A percentile compares a stretch with the other conserved stretches of the same genome.
phyloP scores from a whole-genome alignment of 2,888 invertebrate genomes.

The Leucozona laternaria region DNA sequence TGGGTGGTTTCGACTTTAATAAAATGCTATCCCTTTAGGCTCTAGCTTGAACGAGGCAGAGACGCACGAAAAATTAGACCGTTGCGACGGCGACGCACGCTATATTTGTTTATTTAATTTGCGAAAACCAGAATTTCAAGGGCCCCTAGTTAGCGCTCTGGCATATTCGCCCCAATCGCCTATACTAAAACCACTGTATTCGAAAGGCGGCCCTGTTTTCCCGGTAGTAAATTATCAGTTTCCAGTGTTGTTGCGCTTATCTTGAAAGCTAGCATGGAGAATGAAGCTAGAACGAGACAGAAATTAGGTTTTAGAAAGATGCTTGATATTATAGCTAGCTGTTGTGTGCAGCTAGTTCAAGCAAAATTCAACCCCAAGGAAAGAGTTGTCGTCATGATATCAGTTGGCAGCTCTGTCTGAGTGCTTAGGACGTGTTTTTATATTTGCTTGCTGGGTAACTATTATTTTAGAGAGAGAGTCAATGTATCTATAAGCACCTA shows the following conservation, averaged over 20 bases:
- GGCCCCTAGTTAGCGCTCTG: no score
- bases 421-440: slow-evolving; percentile 25
- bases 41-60: no score
- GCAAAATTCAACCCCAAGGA: slow-evolving; percentile 27
- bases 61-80: no score
- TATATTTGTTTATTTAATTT: no score
- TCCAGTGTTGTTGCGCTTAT: slow-evolving; percentile 21
- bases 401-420: slow-evolving; percentile 28
- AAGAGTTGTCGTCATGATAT: slow-evolving; percentile 16
- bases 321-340: neutral
- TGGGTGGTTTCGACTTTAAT: no score
- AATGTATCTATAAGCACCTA: slow-evolving; percentile 13
- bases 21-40: no score
- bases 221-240: slow-evolving; percentile 25
- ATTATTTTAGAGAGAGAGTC: neutral
- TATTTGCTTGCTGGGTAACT: neutral
- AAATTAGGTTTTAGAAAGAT: slow-evolving; percentile 18
- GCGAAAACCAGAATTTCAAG: no score
- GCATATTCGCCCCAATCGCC: neutral
- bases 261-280: neutral
- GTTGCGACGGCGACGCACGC: no score
- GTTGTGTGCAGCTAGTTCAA: neutral
- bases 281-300: slow-evolving; percentile 13
- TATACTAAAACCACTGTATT: neutral
- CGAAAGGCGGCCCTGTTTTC: neutral